A percentile compares a stretch with the other conserved stretches of the same genome.
Conservation (phyloP, 2,888 invertebrate genomes). For the Phyllotreta cruciferae region DNA sequence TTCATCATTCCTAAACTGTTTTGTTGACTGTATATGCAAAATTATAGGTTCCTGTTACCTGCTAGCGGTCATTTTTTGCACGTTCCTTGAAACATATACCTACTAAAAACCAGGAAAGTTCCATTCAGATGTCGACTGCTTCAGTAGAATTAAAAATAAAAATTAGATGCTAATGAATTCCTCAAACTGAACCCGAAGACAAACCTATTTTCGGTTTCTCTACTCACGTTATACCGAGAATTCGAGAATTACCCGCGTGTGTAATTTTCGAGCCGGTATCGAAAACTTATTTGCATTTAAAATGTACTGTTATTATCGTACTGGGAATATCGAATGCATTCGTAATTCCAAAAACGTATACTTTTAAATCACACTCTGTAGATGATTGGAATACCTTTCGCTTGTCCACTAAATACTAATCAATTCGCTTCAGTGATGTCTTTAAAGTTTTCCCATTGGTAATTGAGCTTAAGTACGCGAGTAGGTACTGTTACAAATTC, state of each 20-base stretch:
- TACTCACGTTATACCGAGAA: background rate
- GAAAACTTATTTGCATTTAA: constrained; percentile 18
- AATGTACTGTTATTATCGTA: constrained; percentile 21
- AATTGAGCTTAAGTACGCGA: too few relatives aligned
- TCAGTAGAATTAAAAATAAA: too few relatives aligned
- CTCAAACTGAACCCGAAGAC: background rate
- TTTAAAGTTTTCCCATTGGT: too few relatives aligned
- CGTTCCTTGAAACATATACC: too few relatives aligned
- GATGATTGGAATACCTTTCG: constrained; percentile 12
- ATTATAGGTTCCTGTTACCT: too few relatives aligned
- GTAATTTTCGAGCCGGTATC: constrained; percentile 13
- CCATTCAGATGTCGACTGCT: too few relatives aligned
- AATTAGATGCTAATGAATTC: background rate
- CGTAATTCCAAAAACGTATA: constrained; percentile 14
- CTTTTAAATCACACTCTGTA: constrained; percentile 7
- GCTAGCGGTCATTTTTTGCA: too few relatives aligned
- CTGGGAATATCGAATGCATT: constrained; percentile 16
- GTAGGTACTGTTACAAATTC: too few relatives aligned
- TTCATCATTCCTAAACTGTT: too few relatives aligned
- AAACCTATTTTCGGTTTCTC: constrained; percentile 15
- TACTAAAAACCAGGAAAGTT: too few relatives aligned
- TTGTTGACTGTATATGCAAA: too few relatives aligned
- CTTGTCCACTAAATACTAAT: constrained; percentile 1
- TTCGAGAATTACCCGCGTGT: constrained; percentile 6
- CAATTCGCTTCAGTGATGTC: background rate